Conservation (phyloP, 2,797 vertebrate species). For the Protonibea diacanthus region DNA sequence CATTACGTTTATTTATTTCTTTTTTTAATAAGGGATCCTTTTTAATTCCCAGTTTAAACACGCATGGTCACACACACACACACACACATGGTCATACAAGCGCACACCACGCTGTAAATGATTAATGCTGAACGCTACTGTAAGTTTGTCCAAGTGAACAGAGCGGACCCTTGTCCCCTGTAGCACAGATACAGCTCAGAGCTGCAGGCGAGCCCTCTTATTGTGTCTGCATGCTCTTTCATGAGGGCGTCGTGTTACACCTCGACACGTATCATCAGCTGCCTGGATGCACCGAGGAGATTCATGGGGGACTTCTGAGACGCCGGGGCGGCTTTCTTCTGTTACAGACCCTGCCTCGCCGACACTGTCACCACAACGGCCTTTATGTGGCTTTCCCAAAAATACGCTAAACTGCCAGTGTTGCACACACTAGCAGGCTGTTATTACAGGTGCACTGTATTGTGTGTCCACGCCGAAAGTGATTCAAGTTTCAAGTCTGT, state of each 20-base stretch:
- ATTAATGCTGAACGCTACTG: conserved; percentile 65
- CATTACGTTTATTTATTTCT: background rate
- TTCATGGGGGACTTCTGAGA: conserved; percentile 58
- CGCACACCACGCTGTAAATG: conserved; percentile 55
- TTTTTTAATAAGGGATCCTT: conserved; percentile 11
- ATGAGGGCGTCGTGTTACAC: conserved; percentile 78
- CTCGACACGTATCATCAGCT: conserved; percentile 73
- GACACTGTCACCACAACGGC: conserved; percentile 48
- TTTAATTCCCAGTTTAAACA: conserved; percentile 24
- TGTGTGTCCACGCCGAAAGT: conserved; percentile 68
- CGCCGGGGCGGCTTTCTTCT: conserved; percentile 56
- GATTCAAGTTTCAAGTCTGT: conserved; percentile 62
- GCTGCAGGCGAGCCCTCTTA: conserved; percentile 65
- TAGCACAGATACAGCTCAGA: conserved; percentile 45
- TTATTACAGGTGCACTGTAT: conserved; percentile 77
- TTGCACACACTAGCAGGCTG: conserved; percentile 64
- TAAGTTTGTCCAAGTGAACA: conserved; percentile 66
- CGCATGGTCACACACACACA: background rate
- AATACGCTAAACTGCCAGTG: conserved; percentile 53
- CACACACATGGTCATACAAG: background rate
- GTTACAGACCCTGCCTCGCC: conserved; percentile 59
- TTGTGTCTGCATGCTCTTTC: conserved; percentile 80
- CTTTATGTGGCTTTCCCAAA: conserved; percentile 73
- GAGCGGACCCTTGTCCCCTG: conserved; percentile 70
- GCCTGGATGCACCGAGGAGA: conserved; percentile 60